phyloP scores from a whole-genome alignment of 2,888 invertebrate species.

The Tigriopus californicus region DNA sequence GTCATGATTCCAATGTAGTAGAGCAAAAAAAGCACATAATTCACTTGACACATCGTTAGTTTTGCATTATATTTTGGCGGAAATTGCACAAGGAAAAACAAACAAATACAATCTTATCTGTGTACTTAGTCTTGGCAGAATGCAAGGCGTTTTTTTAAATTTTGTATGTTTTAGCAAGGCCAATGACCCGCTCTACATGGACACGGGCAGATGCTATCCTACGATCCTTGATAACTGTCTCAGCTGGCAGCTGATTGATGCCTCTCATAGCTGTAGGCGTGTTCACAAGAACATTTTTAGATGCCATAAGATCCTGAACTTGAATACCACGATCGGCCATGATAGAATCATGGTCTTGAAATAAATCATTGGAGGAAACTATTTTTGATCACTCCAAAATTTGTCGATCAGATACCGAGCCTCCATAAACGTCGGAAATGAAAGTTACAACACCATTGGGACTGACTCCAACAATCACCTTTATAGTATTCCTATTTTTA shows the following conservation, averaged over 20 bases:
- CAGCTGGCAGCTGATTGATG: constrained; percentile 16
- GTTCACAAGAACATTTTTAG: constrained; percentile 19
- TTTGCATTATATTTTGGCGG: not conserved
- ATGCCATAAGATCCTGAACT: constrained; percentile 21
- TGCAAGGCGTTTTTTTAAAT: constrained; percentile 17
- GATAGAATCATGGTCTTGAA: constrained; percentile 19
- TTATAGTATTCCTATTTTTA: constrained; percentile 21
- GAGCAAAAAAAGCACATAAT: no score
- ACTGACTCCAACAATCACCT: constrained; percentile 13
- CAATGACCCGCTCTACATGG: constrained; percentile 20
- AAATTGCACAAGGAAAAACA: constrained; percentile 20
- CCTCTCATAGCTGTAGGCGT: constrained; percentile 18
- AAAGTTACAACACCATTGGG: not conserved
- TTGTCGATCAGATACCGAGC: constrained; percentile 20
- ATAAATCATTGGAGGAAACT: constrained; percentile 10
- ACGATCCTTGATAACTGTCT: constrained; percentile 18
- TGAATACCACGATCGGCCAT: constrained; percentile 21
- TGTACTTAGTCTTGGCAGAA: constrained; percentile 12
- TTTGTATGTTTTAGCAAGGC: constrained; percentile 18
- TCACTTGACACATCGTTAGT: no score
- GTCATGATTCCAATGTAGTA: no score
- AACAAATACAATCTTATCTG: constrained; percentile 17
- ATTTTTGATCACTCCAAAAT: constrained; percentile 21
- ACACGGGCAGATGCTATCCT: constrained; percentile 19
- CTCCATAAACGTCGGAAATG: not conserved